Evolutionary conservation across 2,888 invertebrate genomes (phyloP), one percentile per base, ranked within the genome.

Genomic region (Hymenopus coronatus): DNA sequence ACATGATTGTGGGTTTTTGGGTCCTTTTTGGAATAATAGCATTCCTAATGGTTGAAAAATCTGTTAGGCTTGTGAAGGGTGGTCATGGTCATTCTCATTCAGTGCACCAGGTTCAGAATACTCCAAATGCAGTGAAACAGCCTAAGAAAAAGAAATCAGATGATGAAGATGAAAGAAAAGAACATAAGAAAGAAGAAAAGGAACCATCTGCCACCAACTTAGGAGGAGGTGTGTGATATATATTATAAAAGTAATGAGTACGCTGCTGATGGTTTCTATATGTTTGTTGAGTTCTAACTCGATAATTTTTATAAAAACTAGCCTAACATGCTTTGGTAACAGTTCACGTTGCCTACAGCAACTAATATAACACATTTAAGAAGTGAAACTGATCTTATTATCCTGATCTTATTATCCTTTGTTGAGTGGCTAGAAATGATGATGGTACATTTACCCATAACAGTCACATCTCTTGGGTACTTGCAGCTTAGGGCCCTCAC

Each of bases 11-110:
- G 25, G 99, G 99, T 0, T 94, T 99, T 84, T 98, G 98, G 95
- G 99, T 99, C 0, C 94, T 99, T 20, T 96, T 97, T 82, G 99
- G 99, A 83, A 98, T 99, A 91, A 96, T 99, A 84, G 96, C 97
- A 81, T 99, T 99, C 93, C 94, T 99, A 82, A 95, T 97, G 70
- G 98, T 99, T 0, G 99, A 99, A 93, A 99, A 99, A 93, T 94
- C 96, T 90, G 98, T 99, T 0, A 95, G 98, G 28, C 95, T 98
- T 90, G 94, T 99, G 85, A 98, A 98, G 94, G 97, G 96, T 85
- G 97, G 96, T 14, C 96, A 96, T 92, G 95, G 96, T 7, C 98
- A 98, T 93, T 95, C 95, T 40, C 98, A 97, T 90, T 93, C 93
- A 83, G 91, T 92, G 83, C 83, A 86, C 33, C 25, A 82, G 12